Percentiles rank a stretch among this genome's conserved stretches.
phyloP scores from a whole-genome alignment of 2,888 invertebrate species.

The Sycophila texana region DNA sequence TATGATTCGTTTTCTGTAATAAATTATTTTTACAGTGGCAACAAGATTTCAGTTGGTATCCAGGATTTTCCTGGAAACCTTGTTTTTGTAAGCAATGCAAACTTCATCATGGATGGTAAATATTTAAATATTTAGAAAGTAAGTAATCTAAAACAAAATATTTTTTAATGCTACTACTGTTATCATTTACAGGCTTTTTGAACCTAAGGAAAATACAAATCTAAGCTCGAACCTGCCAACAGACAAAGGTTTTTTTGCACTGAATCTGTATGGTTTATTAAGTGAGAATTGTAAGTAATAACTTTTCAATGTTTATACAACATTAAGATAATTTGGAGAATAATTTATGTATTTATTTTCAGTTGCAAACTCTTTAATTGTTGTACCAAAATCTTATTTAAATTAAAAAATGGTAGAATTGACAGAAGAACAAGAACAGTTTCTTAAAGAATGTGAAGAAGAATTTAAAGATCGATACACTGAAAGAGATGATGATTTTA shows the following conservation, averaged over 20 bases:
- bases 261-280: constrained; percentile 69
- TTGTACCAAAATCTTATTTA: constrained; percentile 77
- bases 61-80: constrained; percentile 81
- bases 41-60: constrained; percentile 81
- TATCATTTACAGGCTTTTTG: constrained; percentile 76
- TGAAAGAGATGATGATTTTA: constrained; percentile 80
- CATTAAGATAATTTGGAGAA: neutral
- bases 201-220: constrained; percentile 72
- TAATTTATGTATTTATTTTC: constrained; percentile 65
- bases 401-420: constrained; percentile 57
- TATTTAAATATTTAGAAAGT: neutral
- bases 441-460: constrained; percentile 80
- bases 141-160: neutral
- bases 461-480: constrained; percentile 81
- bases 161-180: neutral
- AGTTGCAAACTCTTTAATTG: constrained; percentile 79
- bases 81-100: constrained; percentile 81
- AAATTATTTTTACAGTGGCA: constrained; percentile 76
- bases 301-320: neutral
- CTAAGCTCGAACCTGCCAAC: constrained; percentile 64
- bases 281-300: constrained; percentile 71
- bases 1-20: neutral
- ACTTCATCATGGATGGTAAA: constrained; percentile 79
- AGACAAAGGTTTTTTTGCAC: constrained; percentile 70
- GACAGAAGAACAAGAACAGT: constrained; percentile 77